Percentiles rank a stretch among this genome's conserved stretches.
phyloP scores from a whole-genome alignment of 2,797 vertebrate genomes.

The Onychomys torridus region DNA sequence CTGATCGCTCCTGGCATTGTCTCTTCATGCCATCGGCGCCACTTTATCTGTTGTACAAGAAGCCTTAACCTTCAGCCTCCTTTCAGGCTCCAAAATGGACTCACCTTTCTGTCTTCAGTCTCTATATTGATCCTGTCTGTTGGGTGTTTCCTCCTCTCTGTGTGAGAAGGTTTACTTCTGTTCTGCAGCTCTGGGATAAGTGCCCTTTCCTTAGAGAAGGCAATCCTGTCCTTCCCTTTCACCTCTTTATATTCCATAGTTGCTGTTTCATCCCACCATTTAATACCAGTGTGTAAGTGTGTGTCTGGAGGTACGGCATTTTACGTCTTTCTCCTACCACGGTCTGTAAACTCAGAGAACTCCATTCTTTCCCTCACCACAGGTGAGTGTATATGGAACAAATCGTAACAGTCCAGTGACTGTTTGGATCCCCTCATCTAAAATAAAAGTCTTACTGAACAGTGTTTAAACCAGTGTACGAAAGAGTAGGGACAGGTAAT shows the following conservation, averaged over 20 bases:
- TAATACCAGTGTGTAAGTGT: not conserved
- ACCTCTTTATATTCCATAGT: not conserved
- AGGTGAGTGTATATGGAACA: not conserved
- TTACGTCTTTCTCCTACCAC: not conserved
- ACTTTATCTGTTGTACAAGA: not conserved
- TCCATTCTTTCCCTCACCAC: not conserved
- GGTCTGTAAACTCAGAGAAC: not conserved
- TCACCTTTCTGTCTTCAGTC: not conserved
- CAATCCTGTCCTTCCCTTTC: not conserved
- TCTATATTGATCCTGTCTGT: not conserved
- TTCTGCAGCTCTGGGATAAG: constrained; percentile 11
- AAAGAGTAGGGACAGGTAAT: constrained; percentile 19
- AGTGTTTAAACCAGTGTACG: constrained; percentile 33
- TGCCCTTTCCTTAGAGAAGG: not conserved
- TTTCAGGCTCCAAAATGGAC: not conserved
- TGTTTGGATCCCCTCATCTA: not conserved
- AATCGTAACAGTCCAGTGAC: not conserved
- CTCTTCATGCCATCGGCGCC: not conserved
- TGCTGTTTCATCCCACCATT: not conserved
- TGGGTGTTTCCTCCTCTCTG: not conserved
- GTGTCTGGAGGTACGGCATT: not conserved
- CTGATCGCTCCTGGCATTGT: not conserved
- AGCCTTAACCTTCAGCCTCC: not conserved
- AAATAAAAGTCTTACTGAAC: not conserved
- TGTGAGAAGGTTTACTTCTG: not conserved